Conservation (phyloP, 2,888 invertebrate genomes). For the Pollenia griseotomentosa region DNA sequence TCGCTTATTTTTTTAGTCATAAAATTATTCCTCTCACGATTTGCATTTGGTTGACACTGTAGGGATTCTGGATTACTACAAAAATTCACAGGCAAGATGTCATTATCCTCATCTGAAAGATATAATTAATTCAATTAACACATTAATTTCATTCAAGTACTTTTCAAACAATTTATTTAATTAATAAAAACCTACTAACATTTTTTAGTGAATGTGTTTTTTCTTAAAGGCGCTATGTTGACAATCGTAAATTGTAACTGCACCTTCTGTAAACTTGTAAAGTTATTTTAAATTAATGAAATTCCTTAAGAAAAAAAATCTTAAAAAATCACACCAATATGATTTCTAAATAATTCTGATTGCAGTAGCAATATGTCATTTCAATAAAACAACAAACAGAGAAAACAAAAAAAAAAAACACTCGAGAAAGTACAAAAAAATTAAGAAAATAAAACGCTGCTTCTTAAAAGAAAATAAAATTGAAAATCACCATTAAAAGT, state of each 20-base stretch:
- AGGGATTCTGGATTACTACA: no score
- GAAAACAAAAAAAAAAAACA: slow-evolving; percentile 16
- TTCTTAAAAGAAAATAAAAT: slow-evolving; percentile 59
- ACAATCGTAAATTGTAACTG: background rate
- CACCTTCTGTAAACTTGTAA: slow-evolving; percentile 3
- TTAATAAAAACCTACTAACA: no score
- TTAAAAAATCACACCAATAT: slow-evolving; percentile 4
- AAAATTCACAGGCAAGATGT: no score
- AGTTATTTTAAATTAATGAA: slow-evolving; percentile 6
- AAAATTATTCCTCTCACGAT: no score
- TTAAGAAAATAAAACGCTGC: slow-evolving; percentile 18
- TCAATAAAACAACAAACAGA: slow-evolving; percentile 16
- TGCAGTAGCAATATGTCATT: slow-evolving; percentile 67
- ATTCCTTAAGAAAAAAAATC: background rate
- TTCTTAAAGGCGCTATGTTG: background rate
- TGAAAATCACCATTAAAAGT: slow-evolving; percentile 68
- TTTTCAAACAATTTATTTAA: no score
- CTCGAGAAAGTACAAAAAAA: background rate
- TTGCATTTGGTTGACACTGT: no score
- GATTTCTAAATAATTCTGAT: slow-evolving; percentile 39
- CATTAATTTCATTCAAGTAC: no score
- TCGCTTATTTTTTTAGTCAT: no score
- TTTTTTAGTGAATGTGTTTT: no score
- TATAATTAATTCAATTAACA: no score
- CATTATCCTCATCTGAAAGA: no score